Evolutionary conservation across 2,888 invertebrate genomes (phyloP).

Genomic region (Timandra comae): DNA sequence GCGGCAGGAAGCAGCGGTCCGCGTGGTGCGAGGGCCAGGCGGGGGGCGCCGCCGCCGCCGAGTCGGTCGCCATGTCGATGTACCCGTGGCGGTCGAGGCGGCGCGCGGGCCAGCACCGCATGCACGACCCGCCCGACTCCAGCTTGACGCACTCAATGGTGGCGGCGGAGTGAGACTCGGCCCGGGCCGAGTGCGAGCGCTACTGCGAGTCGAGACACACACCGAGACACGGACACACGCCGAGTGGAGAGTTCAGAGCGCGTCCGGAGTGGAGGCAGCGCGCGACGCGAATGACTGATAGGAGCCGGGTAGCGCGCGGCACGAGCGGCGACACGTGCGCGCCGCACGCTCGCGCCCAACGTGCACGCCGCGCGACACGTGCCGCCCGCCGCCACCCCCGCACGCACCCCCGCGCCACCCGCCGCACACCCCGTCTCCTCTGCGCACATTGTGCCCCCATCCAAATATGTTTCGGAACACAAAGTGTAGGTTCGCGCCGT

Average conservation of each 20-base stretch:
- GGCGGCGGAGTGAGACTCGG: constrained; percentile 16
- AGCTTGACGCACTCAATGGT: constrained; percentile 46
- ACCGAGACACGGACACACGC: too few relatives aligned
- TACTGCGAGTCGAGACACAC: too few relatives aligned
- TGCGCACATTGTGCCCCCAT: too few relatives aligned
- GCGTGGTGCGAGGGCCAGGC: constrained; percentile 19
- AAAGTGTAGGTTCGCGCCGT: too few relatives aligned
- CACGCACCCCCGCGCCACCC: constrained; percentile 1
- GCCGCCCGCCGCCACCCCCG: constrained; percentile 13
- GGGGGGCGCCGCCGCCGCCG: constrained; percentile 22
- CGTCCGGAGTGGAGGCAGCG: constrained; percentile 60
- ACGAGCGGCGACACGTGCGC: constrained; percentile 54
- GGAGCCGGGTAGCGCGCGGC: constrained; percentile 42
- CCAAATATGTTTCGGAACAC: too few relatives aligned
- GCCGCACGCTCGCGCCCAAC: constrained; percentile 45
- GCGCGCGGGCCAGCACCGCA: constrained; percentile 39
- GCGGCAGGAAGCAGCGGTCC: constrained; percentile 26
- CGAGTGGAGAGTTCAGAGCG: constrained; percentile 20
- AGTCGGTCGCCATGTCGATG: constrained; percentile 67
- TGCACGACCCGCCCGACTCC: constrained; percentile 48
- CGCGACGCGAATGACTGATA: constrained; percentile 56
- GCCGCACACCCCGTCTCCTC: neutral
- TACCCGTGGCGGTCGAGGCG: constrained; percentile 75
- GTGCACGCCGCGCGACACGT: constrained; percentile 43
- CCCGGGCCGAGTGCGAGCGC: too few relatives aligned